phyloP scores from a whole-genome alignment of 2,113 vertebrate genomes.

The Podilymbus podiceps region DNA sequence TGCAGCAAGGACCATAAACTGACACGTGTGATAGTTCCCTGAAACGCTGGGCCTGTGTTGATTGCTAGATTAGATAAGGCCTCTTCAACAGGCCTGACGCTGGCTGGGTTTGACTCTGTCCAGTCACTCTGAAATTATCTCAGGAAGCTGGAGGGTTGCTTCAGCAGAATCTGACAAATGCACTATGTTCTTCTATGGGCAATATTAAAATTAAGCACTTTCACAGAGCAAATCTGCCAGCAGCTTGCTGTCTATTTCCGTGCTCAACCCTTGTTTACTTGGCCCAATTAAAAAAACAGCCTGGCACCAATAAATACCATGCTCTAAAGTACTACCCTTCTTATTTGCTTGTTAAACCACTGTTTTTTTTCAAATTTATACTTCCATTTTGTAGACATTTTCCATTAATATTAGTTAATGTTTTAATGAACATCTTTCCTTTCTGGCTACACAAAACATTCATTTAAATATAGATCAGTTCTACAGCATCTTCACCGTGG shows the following conservation, averaged over 20 bases:
- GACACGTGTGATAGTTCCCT: not conserved
- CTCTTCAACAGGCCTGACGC: accelerated
- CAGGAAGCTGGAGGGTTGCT: not conserved
- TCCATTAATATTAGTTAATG: not conserved
- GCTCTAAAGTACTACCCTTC: not conserved
- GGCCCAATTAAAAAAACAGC: not conserved
- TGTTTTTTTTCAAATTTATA: not conserved
- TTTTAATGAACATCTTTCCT: not conserved
- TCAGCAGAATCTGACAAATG: not conserved
- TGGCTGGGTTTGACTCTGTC: not conserved
- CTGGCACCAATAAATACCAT: not conserved
- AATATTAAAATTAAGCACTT: not conserved
- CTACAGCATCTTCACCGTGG: not conserved
- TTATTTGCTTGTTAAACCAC: not conserved
- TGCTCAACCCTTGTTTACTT: not conserved
- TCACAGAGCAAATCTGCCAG: not conserved
- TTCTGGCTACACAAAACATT: not conserved
- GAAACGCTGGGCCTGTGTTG: not conserved
- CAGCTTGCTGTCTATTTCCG: not conserved
- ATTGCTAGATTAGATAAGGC: not conserved
- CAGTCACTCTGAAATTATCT: not conserved
- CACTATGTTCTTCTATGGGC: not conserved
- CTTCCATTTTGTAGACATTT: not conserved
- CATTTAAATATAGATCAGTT: not conserved
- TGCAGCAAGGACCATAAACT: not conserved